phyloP scores from a whole-genome alignment of 2,113 vertebrate genomes.

The Oreochromis spilurus region DNA sequence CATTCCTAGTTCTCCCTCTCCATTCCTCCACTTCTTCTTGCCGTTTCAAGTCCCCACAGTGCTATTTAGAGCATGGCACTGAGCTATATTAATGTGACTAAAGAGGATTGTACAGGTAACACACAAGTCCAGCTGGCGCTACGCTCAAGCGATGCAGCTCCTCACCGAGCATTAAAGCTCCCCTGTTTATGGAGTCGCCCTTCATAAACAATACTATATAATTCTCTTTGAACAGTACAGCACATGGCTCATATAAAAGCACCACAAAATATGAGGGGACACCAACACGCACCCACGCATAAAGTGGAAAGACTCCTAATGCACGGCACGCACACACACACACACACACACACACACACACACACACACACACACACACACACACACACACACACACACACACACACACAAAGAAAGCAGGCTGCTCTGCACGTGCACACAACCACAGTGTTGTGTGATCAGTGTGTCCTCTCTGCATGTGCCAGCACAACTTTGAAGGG shows the following conservation, averaged over 20 bases:
- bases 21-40: background rate
- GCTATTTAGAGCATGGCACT: constrained; percentile 39
- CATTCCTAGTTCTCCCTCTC: background rate
- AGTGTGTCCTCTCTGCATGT: constrained; percentile 31
- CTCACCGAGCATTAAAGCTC: constrained; percentile 32
- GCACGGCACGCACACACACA: background rate
- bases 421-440: background rate
- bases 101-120: constrained; percentile 55
- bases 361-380: background rate
- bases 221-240: constrained; percentile 63
- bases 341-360: background rate
- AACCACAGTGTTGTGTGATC: constrained; percentile 15
- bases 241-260: constrained; percentile 25
- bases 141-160: background rate
- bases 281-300: background rate
- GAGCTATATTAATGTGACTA: constrained; percentile 54
- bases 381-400: background rate
- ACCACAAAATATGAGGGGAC: constrained; percentile 41
- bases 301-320: background rate
- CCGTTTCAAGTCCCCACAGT: constrained; percentile 31
- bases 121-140: constrained; percentile 52
- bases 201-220: constrained; percentile 55
- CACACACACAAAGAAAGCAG: background rate
- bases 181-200: constrained; percentile 49
- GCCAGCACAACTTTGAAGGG: constrained; percentile 49